A percentile compares a stretch with the other conserved stretches of the same genome.
These are phyloP conservation scores for Anhinga anhinga DNA, from an alignment of 2,113 vertebrate genomes.

Conservation along the genomic window DNA sequence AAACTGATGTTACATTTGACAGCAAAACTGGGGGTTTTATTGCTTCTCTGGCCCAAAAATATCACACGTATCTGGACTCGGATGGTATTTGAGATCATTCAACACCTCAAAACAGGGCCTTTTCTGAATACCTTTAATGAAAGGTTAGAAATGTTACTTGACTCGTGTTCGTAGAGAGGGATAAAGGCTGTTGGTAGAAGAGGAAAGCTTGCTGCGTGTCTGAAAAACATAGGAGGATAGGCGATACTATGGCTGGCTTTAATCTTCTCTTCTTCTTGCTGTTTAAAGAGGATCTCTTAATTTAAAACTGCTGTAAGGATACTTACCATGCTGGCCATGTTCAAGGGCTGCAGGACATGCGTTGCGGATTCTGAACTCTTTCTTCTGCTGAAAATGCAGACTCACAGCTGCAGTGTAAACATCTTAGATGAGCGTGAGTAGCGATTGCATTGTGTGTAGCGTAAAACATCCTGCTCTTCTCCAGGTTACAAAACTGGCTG, in stretches of 20 bases:
- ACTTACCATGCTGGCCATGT: not conserved
- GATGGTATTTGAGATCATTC: not conserved
- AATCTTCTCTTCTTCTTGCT: not conserved
- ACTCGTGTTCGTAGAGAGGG: not conserved
- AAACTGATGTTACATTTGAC: not conserved
- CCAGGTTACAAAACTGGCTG: not conserved
- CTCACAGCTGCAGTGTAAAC: not conserved
- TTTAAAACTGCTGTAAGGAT: slow-evolving; percentile 20
- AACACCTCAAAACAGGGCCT: not conserved
- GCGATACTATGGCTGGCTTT: not conserved
- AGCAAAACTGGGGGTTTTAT: not conserved
- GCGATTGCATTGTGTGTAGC: not conserved
- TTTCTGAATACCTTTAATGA: not conserved
- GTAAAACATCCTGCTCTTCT: not conserved
- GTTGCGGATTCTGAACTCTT: not conserved
- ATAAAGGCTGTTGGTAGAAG: not conserved
- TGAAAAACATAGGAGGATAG: not conserved
- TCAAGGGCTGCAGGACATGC: not conserved
- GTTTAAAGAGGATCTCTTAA: not conserved
- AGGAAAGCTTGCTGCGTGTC: not conserved
- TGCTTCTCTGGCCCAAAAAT: not conserved
- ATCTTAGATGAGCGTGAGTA: not conserved
- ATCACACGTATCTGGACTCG: fast-evolving
- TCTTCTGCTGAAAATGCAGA: not conserved
- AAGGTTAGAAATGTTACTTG: not conserved